phyloP scores from a whole-genome alignment of 53 echinoderm and acorn worm genomes.

The Mesocentrotus franciscanus region DNA sequence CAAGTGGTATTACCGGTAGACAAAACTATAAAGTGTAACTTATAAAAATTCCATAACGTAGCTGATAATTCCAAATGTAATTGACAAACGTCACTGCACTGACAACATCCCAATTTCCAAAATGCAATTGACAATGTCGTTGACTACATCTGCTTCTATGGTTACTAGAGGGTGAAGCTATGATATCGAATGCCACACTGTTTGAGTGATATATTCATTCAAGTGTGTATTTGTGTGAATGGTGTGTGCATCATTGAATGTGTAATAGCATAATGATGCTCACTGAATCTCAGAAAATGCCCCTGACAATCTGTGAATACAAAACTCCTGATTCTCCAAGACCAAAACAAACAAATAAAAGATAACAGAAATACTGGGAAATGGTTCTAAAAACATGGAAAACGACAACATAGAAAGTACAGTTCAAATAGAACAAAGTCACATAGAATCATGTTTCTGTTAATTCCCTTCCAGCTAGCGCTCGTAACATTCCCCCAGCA shows the following conservation, averaged over 20 bases:
- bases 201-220: background rate
- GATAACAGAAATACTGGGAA: background rate
- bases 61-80: background rate
- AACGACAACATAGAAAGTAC: background rate
- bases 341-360: slow-evolving; percentile 28
- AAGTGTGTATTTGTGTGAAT: background rate
- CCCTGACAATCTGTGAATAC: slow-evolving; percentile 17
- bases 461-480: background rate
- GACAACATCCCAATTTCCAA: background rate
- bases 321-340: slow-evolving; percentile 31
- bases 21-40: no score
- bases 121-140: background rate
- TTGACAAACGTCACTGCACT: background rate
- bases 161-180: background rate
- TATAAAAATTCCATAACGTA: background rate
- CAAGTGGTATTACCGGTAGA: background rate
- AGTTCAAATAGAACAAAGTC: slow-evolving; percentile 40
- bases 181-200: no score
- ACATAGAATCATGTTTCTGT: background rate
- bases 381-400: background rate
- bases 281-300: background rate
- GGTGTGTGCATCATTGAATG: background rate
- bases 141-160: background rate
- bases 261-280: slow-evolving; percentile 5
- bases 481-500: background rate